Base-by-base conservation (phyloP, 1,140 invertebrate species). In the Platyscapa corneri region DNA sequence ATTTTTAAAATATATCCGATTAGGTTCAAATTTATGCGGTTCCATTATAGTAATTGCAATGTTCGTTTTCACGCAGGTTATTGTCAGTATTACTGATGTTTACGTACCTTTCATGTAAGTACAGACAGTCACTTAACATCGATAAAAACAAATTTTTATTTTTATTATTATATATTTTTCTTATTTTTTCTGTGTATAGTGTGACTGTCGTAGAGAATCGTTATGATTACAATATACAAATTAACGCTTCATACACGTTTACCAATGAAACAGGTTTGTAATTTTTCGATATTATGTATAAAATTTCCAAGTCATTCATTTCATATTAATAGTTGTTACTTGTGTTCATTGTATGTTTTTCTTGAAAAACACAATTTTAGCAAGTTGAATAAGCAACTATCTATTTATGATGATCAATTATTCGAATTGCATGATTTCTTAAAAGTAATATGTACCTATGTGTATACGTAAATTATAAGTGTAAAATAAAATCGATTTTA, bases 21-120 rank as follows among this genome's bases (percentile, higher is more conserved):
- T 94, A 1, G 95, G 95, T 32, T 93, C 94, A 27, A 95, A 95
- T 39, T 93, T 94, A 46, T 92, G 92, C 49, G 86, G 94, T n/a
- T 88, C 94, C 1, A 92, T 95, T 8, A 88, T 87, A 0, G 93
- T 96, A 87, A 70, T 94, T 3, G 14, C 94, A 10, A 88, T 96
- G 3, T 95, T 95, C 70, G 80, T 95, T 14, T 87, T 94, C 0
- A 94, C 95, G 18, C 96, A 97, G 91, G 88, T 95, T 30, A 89
- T 94, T 34, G 95, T 94, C 49, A 96, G 96, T 86, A 92, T 94
- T 16, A 95, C 94, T 46, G 96, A 97, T 88, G 95, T 95, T 88
- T 97, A 95, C 91, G 91, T 96, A 18, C 94, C 95, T 65, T 95
- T 94, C 89, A 95, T 96, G 96, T 93, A 64, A 91, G 93, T 90